A percentile compares a stretch with the other conserved stretches of the same genome.
Evolutionary conservation across 2,797 vertebrate species (phyloP).

Genomic region (Acropternis orthonyx): DNA sequence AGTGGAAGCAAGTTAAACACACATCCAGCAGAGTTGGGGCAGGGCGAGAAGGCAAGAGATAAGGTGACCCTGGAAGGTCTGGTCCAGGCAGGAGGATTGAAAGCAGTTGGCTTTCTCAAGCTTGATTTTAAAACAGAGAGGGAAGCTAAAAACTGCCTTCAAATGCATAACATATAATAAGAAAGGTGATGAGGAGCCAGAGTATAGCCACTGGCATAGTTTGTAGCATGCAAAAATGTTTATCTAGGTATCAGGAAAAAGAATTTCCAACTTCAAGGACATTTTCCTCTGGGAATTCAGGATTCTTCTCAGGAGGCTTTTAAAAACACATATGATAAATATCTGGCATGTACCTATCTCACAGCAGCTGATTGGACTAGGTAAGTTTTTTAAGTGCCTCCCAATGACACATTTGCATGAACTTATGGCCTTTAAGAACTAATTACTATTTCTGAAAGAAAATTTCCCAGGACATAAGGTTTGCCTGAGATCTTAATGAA

Average conservation of each 20-base stretch:
- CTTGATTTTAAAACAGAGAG: not conserved
- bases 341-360: not conserved
- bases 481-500: not conserved
- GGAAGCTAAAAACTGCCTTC: not conserved
- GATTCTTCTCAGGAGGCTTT: not conserved
- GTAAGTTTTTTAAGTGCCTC: not conserved
- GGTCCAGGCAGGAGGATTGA: not conserved
- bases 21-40: not conserved
- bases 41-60: not conserved
- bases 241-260: not conserved
- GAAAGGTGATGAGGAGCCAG: not conserved
- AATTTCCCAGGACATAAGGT: not conserved
- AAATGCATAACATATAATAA: not conserved
- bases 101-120: not conserved
- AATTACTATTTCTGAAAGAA: not conserved
- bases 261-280: not conserved
- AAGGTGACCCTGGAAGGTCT: not conserved
- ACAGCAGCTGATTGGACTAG: not conserved
- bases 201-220: not conserved
- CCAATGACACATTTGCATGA: fast-evolving
- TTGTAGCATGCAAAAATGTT: not conserved
- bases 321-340: not conserved
- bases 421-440: not conserved
- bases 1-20: not conserved
- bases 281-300: not conserved